These are phyloP conservation scores for Anguilla anguilla DNA, from an alignment of 2,797 vertebrate species.

Conservation along the genomic window DNA sequence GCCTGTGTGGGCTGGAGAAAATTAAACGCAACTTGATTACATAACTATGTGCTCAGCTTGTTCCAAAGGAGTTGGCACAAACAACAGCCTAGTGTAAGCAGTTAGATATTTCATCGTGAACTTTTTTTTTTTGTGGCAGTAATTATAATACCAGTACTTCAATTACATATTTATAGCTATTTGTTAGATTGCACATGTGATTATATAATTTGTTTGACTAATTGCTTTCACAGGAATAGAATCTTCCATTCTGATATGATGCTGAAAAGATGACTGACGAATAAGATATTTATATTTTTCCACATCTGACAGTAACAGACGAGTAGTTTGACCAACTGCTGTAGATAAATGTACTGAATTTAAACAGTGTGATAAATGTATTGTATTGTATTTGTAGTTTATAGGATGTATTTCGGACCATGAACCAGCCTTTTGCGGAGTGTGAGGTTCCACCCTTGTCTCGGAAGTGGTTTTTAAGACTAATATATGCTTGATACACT, in stretches of 20 bases:
- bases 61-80: slow-evolving; percentile 54
- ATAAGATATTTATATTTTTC: background rate
- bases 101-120: background rate
- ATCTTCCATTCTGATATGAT: background rate
- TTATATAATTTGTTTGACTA: slow-evolving; percentile 9
- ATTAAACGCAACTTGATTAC: slow-evolving; percentile 42
- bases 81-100: slow-evolving; percentile 19
- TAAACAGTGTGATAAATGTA: background rate
- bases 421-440: background rate
- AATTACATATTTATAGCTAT: background rate
- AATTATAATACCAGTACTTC: slow-evolving; percentile 6
- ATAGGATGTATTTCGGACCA: background rate
- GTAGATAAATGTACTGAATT: background rate
- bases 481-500: background rate
- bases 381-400: background rate
- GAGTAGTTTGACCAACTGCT: background rate
- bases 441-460: background rate
- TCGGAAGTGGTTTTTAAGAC: background rate
- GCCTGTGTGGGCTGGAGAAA: slow-evolving; percentile 39
- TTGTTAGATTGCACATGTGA: background rate
- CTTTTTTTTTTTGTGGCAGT: background rate
- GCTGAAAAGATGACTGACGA: background rate
- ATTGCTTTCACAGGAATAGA: background rate
- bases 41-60: slow-evolving; percentile 53
- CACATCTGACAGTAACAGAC: background rate